Base-by-base conservation (phyloP, 2,888 invertebrate species). In the Linnaemya tessellans region DNA sequence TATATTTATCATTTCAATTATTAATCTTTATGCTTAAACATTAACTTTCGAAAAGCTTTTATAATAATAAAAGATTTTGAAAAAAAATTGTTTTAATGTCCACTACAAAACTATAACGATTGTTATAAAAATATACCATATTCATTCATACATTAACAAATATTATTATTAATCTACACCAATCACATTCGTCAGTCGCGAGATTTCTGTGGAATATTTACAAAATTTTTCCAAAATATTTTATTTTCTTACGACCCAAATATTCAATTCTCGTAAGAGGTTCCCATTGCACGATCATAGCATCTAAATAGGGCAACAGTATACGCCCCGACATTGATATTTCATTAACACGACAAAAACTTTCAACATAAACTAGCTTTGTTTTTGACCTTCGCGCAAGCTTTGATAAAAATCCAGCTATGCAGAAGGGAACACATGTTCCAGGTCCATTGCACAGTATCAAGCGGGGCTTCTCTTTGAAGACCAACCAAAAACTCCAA, bases 371-470 rank as follows among this genome's bases (percentile, higher is more conserved):
- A 74, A 99, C 94, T 81, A 98, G 96, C 90, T 95, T 95, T 80
- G 95, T 95, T 88, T 95, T 93, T 0, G 83, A 41, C n/a, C 97
- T 89, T 87, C 94, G 95, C 0, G 95, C 91, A 84, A 95, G 94
- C 91, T 96, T 96, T 87, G 96, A 93, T 0, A 98, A 64, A 90
- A 97, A 96, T 18, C 96, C 96, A 74, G 96, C 94, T 75, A 96
- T 88, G 93, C 98, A 98, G 77, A 98, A 93, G 4, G 99, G 99
- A 83, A 99, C 94, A 92, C 99, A 99, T 8, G 98, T 99, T 9
- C 99, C 99, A 58, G 99, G 99, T 0, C 99, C 99, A 93, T 99
- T 98, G 92, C 97, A 98, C 65, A 98, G 93, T 88, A 98, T 94
- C 88, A 98, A 91, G 91, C 97, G 95, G 0, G 99, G 98, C 87